Base-by-base conservation (phyloP, 2,797 vertebrate species). In the Sebastes paucispinis region DNA sequence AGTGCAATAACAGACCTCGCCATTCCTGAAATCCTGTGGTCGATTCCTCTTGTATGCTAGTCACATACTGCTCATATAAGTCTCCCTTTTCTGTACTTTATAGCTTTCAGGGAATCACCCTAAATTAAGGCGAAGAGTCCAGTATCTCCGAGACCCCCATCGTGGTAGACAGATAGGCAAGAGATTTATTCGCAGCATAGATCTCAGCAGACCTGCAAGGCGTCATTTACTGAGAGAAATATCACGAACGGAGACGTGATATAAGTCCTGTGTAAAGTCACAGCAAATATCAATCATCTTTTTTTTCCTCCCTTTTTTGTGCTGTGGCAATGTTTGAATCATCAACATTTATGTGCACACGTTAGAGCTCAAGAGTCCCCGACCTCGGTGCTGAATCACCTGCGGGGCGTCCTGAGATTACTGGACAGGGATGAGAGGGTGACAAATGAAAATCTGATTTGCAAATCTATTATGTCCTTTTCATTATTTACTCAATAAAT, bases 311-410 rank as follows among this genome's bases (percentile, higher is more conserved):
- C 16, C 3, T 50, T 52, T 54, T 47, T 69, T 64, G 34, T 52
- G 62, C 22, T 31, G 12, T 69, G 59, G 63, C 18, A 62, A 67
- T 70, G 78, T 84, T 87, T 88, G 55, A 87, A 77, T 76, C 27
- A 73, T 79, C 16, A 27, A 75, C 57, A 43, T 66, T 73, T 71
- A 62, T 64, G 60, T 65, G 36, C 70, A 64, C 13, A n/a, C 6
- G 0, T 29, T 14, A 57, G 25, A 72, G 47, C 65, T 78, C 34
- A 16, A n/a, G 29, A 36, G 14, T 47, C 67, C 24, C 70, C 34
- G 20, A 13, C 57, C 24, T 76, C 3, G 6, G 63, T n/a, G 7
- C 29, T 75, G 1, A 75, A 65, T 76, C 75, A 54, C 43, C 75
- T 20, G 34, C 50, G 2, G 57, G 70, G 6, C 20, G 4, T 29